These are phyloP conservation scores for Danio albolineatus DNA, from an alignment of 2,797 vertebrate species.

Conservation along the genomic window DNA sequence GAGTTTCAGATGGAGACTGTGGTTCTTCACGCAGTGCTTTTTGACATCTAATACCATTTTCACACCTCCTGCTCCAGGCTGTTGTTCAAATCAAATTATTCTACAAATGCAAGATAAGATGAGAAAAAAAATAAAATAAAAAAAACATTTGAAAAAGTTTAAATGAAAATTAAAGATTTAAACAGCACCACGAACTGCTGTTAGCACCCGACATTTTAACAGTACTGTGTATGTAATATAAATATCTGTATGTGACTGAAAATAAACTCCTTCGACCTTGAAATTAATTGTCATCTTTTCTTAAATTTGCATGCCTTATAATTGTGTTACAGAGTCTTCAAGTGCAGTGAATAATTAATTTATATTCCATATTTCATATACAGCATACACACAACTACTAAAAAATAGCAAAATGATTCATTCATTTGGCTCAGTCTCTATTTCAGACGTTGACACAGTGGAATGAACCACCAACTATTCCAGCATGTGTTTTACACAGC, in stretches of 20 bases:
- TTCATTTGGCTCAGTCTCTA: too few species aligned
- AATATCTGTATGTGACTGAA: conserved; percentile 85
- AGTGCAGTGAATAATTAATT: too few species aligned
- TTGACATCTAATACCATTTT: conserved; percentile 50
- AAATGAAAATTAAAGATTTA: conserved; percentile 61
- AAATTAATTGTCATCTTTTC: conserved; percentile 54
- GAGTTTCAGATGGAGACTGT: conserved; percentile 72
- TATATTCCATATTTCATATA: too few species aligned
- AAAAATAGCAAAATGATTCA: too few species aligned
- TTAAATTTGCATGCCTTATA: background rate
- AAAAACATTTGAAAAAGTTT: background rate
- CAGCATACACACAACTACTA: too few species aligned
- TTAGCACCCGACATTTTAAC: conserved; percentile 85
- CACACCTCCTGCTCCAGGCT: conserved; percentile 74
- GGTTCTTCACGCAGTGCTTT: conserved; percentile 69
- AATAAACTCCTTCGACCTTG: conserved; percentile 88
- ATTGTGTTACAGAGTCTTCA: too few species aligned
- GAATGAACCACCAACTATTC: too few species aligned
- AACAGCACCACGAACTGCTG: conserved; percentile 70
- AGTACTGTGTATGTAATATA: conserved; percentile 84
- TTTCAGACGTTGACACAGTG: too few species aligned
- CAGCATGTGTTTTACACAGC: too few species aligned
- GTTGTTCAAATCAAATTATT: conserved; percentile 73
- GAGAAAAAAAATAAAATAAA: conserved; percentile 55
- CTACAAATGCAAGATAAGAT: conserved; percentile 70